Evolutionary conservation across 1,140 invertebrate species (phyloP).

Genomic region (Drosophila baimaii): DNA sequence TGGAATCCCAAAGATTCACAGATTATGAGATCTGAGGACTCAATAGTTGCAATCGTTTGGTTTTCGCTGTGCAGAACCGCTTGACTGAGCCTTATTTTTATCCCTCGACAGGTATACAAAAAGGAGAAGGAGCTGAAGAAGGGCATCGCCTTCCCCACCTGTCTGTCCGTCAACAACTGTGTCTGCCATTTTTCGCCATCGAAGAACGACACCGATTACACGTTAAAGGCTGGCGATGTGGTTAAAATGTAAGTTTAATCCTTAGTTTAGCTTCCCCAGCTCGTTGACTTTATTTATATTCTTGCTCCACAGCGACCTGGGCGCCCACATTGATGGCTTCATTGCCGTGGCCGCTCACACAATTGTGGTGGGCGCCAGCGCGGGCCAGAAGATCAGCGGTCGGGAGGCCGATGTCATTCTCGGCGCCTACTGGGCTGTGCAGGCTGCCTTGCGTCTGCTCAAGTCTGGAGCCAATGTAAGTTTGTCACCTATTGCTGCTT

Average conservation of each 20-base stretch:
- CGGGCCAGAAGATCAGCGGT: slow-evolving; percentile 90
- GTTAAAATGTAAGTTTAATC: slow-evolving; percentile 95
- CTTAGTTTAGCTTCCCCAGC: slow-evolving; percentile 35
- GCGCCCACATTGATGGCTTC: slow-evolving; percentile 99
- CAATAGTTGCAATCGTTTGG: background rate
- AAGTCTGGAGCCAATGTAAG: slow-evolving; percentile 95
- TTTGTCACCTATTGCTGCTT: slow-evolving; percentile 4
- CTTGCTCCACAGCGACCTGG: slow-evolving; percentile 91
- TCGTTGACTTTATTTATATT: background rate
- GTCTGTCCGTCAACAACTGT: slow-evolving; percentile 99
- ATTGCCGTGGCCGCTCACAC: slow-evolving; percentile 99
- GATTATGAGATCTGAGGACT: slow-evolving; percentile 84
- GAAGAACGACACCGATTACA: slow-evolving; percentile 94
- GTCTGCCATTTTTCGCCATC: slow-evolving; percentile 99
- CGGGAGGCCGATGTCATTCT: slow-evolving; percentile 97
- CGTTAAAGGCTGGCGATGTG: slow-evolving; percentile 96
- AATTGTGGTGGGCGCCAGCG: slow-evolving; percentile 92
- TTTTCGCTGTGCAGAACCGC: background rate
- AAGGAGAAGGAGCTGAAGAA: slow-evolving; percentile 99
- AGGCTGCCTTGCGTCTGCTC: slow-evolving; percentile 96
- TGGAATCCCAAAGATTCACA: slow-evolving; percentile 65
- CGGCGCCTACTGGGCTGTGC: slow-evolving; percentile 97
- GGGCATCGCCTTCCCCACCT: slow-evolving; percentile 99
- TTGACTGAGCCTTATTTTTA: background rate
- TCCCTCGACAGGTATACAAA: slow-evolving; percentile 89